phyloP scores from a whole-genome alignment of 2,113 vertebrate genomes.

The Perca flavescens region DNA sequence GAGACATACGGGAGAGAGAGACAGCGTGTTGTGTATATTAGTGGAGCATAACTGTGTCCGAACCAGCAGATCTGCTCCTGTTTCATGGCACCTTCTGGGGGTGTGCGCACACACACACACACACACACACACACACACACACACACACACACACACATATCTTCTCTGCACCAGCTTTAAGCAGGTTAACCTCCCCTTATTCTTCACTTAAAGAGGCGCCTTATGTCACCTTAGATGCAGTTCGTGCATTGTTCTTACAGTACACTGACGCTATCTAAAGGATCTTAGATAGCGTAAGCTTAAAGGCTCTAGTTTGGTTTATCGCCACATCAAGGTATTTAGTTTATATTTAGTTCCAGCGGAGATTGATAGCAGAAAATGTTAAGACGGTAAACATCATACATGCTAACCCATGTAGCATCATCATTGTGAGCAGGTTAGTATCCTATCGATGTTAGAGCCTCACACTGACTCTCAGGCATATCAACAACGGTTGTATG shows the following conservation, averaged over 20 bases:
- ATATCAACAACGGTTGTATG: too few relatives aligned
- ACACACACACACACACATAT: conserved; percentile 8
- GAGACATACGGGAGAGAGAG: neutral
- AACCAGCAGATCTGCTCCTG: conserved; percentile 57
- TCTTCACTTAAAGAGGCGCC: neutral
- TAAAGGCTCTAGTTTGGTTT: neutral
- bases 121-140: conserved; percentile 8
- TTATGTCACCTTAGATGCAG: neutral
- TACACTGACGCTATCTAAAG: neutral
- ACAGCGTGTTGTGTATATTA: conserved; percentile 33
- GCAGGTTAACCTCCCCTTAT: neutral
- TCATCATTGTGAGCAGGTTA: too few relatives aligned
- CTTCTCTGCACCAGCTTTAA: too few relatives aligned
- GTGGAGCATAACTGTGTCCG: conserved; percentile 35
- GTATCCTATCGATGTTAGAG: too few relatives aligned
- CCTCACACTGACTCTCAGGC: too few relatives aligned
- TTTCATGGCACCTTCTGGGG: conserved; percentile 67
- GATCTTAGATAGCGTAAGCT: too few relatives aligned
- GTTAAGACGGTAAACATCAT: too few relatives aligned
- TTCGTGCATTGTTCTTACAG: too few relatives aligned
- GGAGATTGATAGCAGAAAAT: too few relatives aligned
- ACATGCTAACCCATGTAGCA: too few relatives aligned
- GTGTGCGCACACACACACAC: neutral
- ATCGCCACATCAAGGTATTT: too few relatives aligned
- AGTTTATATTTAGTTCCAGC: too few relatives aligned